These are phyloP conservation scores for Kryphioiulus occultus DNA, from an alignment of 2,888 invertebrate genomes.

Conservation along the genomic window DNA sequence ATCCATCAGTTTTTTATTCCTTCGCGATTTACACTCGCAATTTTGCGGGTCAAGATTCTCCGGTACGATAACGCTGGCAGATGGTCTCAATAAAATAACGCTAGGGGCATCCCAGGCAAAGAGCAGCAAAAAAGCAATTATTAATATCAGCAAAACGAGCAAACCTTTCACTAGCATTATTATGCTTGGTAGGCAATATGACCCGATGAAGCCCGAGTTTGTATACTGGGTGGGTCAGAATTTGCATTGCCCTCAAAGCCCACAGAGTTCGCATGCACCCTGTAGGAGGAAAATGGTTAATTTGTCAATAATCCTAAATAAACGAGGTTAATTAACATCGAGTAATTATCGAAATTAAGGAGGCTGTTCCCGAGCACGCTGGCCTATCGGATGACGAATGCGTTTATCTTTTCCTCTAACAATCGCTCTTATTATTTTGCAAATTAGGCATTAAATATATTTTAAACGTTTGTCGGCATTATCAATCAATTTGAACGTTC, in stretches of 20 bases:
- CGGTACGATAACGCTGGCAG: not conserved
- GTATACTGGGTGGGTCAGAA: not conserved
- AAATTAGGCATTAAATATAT: slow-evolving; percentile 10
- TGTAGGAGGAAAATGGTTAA: not conserved
- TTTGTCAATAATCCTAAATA: not conserved
- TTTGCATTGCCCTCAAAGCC: not conserved
- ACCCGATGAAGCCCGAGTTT: no score
- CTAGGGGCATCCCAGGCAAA: not conserved
- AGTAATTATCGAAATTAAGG: slow-evolving; percentile 1
- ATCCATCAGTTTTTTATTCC: slow-evolving; percentile 2
- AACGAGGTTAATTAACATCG: not conserved
- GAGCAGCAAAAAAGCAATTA: not conserved
- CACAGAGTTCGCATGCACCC: not conserved
- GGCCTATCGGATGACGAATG: not conserved
- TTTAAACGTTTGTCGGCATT: slow-evolving; percentile 26
- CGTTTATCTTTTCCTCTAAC: not conserved
- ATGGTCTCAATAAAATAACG: slow-evolving; percentile 3
- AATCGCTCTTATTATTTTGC: not conserved
- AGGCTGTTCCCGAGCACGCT: not conserved
- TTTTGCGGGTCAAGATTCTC: not conserved
- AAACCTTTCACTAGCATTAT: no score
- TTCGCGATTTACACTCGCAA: not conserved
- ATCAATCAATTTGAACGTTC: not conserved
- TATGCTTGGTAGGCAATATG: no score
- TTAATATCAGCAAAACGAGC: not conserved